These are phyloP conservation scores for Pipistrellus pipistrellus DNA, from an alignment of 2,797 vertebrate species.

Conservation along the genomic window DNA sequence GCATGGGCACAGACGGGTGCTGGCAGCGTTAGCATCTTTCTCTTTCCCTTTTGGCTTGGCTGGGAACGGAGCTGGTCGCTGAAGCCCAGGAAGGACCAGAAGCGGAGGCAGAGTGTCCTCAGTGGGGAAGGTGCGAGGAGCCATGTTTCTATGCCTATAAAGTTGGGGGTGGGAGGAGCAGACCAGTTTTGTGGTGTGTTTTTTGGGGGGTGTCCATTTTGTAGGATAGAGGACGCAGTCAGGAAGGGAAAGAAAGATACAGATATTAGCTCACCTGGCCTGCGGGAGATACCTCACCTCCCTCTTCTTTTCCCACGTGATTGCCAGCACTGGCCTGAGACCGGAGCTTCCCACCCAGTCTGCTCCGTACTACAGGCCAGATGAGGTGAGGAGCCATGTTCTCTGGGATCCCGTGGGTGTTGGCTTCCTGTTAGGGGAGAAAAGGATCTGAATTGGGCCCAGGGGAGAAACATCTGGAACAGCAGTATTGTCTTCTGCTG, in stretches of 20 bases:
- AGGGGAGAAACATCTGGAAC: conserved; percentile 71
- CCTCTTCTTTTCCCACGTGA: conserved; percentile 10
- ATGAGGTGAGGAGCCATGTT: conserved; percentile 22
- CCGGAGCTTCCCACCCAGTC: conserved; percentile 56
- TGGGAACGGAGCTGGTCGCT: neutral
- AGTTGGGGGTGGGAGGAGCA: conserved; percentile 6
- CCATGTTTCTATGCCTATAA: conserved; percentile 13
- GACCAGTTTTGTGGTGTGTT: neutral
- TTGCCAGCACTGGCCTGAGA: neutral
- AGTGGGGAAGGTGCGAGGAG: neutral
- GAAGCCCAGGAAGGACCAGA: conserved; percentile 19
- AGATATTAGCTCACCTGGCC: neutral
- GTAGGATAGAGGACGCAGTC: neutral
- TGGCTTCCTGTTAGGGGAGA: conserved; percentile 54
- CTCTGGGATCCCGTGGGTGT: conserved; percentile 52
- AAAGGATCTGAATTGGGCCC: conserved; percentile 62
- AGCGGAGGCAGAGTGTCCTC: neutral
- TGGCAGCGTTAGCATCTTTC: neutral
- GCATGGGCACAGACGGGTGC: neutral
- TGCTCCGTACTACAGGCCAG: conserved; percentile 49
- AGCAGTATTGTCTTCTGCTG: conserved; percentile 39
- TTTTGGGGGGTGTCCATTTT: neutral
- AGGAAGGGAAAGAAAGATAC: conserved; percentile 21
- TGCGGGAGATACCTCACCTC: neutral
- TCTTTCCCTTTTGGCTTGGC: conserved; percentile 8